Evolutionary conservation across 2,113 vertebrate genomes (phyloP).

Genomic region (Capreolus pygargus): DNA sequence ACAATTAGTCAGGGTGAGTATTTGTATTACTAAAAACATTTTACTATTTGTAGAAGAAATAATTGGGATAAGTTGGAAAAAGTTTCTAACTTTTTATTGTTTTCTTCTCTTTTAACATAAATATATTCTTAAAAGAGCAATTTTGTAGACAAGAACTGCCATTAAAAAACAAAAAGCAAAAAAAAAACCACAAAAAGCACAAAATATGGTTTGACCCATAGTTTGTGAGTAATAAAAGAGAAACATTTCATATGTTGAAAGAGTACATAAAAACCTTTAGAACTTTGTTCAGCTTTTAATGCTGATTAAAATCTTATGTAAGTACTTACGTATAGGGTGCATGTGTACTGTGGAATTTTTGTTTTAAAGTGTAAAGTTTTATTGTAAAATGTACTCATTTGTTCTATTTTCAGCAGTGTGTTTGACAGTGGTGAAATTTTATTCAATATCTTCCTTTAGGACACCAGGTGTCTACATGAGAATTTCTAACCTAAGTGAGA

Average conservation of each 20-base stretch:
- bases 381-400: not conserved
- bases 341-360: not conserved
- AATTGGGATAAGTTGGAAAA: not conserved
- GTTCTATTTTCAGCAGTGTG: conserved; percentile 26
- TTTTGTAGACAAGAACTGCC: conserved; percentile 1
- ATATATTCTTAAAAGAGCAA: conserved; percentile 23
- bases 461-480: conserved; percentile 25
- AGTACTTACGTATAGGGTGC: not conserved
- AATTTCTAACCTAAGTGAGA: conserved; percentile 39
- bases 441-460: conserved; percentile 46
- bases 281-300: conserved; percentile 9
- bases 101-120: conserved; percentile 26
- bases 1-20: not conserved
- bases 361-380: not conserved
- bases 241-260: not conserved
- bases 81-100: not conserved
- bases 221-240: not conserved
- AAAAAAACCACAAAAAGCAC: not conserved
- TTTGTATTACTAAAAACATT: conserved; percentile 7
- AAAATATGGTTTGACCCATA: not conserved
- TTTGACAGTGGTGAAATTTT: not conserved
- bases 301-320: conserved; percentile 13
- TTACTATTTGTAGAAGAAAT: conserved; percentile 4
- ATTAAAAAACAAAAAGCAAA: conserved; percentile 27
- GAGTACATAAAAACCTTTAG: not conserved